These are phyloP conservation scores for Hybognathus amarus DNA, from an alignment of 2,797 vertebrate species.

Conservation along the genomic window DNA sequence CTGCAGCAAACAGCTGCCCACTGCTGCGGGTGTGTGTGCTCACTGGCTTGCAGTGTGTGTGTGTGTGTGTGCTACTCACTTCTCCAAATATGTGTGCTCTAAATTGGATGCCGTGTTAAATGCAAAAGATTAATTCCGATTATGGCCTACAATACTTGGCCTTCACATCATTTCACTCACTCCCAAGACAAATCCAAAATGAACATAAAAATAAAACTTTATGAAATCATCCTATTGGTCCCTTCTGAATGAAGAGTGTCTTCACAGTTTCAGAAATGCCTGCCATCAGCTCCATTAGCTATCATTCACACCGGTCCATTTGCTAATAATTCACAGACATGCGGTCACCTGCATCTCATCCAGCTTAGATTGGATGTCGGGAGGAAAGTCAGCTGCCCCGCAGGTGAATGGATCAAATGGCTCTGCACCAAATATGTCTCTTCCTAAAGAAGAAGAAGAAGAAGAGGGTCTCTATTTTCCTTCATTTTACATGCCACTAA, in stretches of 20 bases:
- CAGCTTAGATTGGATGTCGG: slow-evolving; percentile 96
- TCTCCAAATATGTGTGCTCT: not conserved
- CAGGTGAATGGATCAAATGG: slow-evolving; percentile 98
- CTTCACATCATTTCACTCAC: not conserved
- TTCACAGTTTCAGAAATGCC: slow-evolving; percentile 19
- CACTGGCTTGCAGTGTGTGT: too few species aligned
- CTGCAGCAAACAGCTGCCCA: not conserved
- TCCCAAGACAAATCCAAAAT: not conserved
- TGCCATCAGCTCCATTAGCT: slow-evolving; percentile 51
- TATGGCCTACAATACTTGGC: not conserved
- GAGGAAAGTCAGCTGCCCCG: slow-evolving; percentile 93
- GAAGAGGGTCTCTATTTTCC: not conserved
- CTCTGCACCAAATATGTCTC: slow-evolving; percentile 95
- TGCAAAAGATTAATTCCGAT: too few species aligned
- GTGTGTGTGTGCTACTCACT: not conserved
- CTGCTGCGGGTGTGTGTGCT: not conserved
- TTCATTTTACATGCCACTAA: slow-evolving; percentile 21
- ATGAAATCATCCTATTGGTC: not conserved
- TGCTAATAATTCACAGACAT: slow-evolving; percentile 53
- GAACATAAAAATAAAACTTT: not conserved
- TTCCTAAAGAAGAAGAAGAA: slow-evolving; percentile 76
- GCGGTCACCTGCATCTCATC: slow-evolving; percentile 98
- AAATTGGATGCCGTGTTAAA: too few species aligned
- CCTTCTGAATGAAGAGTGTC: not conserved
- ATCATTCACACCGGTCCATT: slow-evolving; percentile 46